Conservation (phyloP, 53 echinoderm and acorn worm species). For the Paelopatides confundens region DNA sequence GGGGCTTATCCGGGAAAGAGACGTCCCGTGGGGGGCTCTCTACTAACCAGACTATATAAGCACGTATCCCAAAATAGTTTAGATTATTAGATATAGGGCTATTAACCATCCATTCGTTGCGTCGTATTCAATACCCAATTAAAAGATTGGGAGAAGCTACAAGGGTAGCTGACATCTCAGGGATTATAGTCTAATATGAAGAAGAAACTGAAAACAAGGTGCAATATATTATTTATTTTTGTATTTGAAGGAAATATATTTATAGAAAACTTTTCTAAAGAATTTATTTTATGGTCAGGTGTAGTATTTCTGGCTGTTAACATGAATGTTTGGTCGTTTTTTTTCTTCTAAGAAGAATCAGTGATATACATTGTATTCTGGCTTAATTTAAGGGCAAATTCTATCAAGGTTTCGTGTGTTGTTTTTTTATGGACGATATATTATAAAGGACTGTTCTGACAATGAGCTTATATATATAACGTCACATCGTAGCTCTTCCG, state of each 20-base stretch:
- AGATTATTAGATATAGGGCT: background rate
- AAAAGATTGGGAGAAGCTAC: background rate
- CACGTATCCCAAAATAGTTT: background rate
- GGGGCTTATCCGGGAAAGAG: background rate
- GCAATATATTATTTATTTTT: constrained; percentile 44
- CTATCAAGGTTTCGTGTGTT: background rate
- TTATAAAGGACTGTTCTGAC: background rate
- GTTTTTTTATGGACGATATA: background rate
- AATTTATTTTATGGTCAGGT: constrained; percentile 14
- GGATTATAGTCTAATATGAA: constrained; percentile 9
- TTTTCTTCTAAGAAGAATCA: background rate
- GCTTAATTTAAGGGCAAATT: background rate
- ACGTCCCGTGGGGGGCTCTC: background rate
- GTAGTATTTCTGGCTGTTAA: constrained; percentile 21
- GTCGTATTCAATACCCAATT: background rate
- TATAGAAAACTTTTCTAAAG: background rate
- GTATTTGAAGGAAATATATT: constrained; percentile 39
- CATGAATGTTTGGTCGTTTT: background rate
- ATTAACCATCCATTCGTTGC: background rate
- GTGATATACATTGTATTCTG: background rate
- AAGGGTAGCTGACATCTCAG: background rate
- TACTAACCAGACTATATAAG: background rate
- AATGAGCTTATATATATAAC: background rate
- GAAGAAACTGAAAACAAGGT: background rate
- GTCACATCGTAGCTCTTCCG: background rate